Evolutionary conservation across 2,888 invertebrate species (phyloP), one percentile per base, ranked within the genome.

Genomic region (Syrphus vitripennis): DNA sequence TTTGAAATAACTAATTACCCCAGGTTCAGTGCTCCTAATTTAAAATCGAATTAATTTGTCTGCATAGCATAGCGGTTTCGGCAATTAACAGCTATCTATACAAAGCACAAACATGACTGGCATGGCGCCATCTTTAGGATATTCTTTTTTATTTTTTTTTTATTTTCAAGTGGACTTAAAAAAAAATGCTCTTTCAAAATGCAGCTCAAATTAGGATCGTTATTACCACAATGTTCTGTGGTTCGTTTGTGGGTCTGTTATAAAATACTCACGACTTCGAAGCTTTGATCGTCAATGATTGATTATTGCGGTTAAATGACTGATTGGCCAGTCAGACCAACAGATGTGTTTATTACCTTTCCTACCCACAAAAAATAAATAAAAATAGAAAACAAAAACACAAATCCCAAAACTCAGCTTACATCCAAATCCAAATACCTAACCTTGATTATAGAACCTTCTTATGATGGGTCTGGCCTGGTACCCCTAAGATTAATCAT

Each of bases 241-340:
- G 53, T 10, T 74, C 31, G 10, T 63, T 83, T 83, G n/a, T n/a
- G 21, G 26, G 21, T 67, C 26, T 65, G 34, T 40, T 40, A 61
- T 69, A 86, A 81, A 63, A 71, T 34, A 57, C 55, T 55, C 71
- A 26, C 50, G 65, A 84, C 75, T 75, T 74, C 69, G 65, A 74
- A 76, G 81, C 70, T 86, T 86, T 82, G 87, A 80, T 83, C 63
- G 71, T 59, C 40, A 63, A 69, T 87, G 87, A 87, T 87, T 87
- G 86, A 87, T 87, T 82, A 67, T 75, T 87, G 87, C 81, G 84
- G 84, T 86, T 77, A 63, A 77, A 86, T 86, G 84, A 86, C 76
- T 86, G 84, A 86, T 86, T 86, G 84, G 81, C 37, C 77, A 81
- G 77, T 77, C 72, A 61, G 57, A 70, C 77, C 70, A 29, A 48